phyloP scores from a whole-genome alignment of 2,888 invertebrate genomes.

The Drosophila subquinaria region DNA sequence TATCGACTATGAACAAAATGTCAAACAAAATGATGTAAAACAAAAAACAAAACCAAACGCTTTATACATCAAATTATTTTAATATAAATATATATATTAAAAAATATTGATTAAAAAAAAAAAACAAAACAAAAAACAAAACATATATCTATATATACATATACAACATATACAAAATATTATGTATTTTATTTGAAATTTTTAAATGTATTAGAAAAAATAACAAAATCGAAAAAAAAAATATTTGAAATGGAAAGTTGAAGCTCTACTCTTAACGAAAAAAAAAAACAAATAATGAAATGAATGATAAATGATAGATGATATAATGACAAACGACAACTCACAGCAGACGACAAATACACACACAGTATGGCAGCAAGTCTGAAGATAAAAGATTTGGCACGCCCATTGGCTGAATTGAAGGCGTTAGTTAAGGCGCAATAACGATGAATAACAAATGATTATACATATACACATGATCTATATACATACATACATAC shows the following conservation, averaged over 20 bases:
- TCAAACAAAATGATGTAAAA: slow-evolving; percentile 36
- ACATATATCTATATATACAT: slow-evolving; percentile 67
- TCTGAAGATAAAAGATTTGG: slow-evolving; percentile 6
- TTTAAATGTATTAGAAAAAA: slow-evolving; percentile 67
- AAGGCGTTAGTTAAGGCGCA: slow-evolving; percentile 43
- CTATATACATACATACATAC: slow-evolving; percentile 35
- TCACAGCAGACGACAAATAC: slow-evolving; percentile 15
- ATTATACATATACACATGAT: slow-evolving; percentile 60
- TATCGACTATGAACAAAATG: slow-evolving; percentile 41
- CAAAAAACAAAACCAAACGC: slow-evolving; percentile 61
- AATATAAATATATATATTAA: slow-evolving; percentile 68
- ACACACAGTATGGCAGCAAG: slow-evolving; percentile 13
- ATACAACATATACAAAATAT: slow-evolving; percentile 77
- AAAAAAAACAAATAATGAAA: slow-evolving; percentile 22
- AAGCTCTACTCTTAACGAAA: slow-evolving; percentile 41
- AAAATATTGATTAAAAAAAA: slow-evolving; percentile 42
- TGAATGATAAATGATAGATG: slow-evolving; percentile 2
- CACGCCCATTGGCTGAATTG: slow-evolving; percentile 33
- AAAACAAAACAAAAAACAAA: slow-evolving; percentile 15
- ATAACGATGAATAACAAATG: slow-evolving; percentile 51
- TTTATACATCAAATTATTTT: slow-evolving; percentile 79
- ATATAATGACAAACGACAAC: neutral
- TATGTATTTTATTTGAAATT: slow-evolving; percentile 77
- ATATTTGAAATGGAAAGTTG: slow-evolving; percentile 31
- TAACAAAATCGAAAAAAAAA: slow-evolving; percentile 7